Conservation (phyloP, 2,888 invertebrate genomes). For the Heliconius ethilla region DNA sequence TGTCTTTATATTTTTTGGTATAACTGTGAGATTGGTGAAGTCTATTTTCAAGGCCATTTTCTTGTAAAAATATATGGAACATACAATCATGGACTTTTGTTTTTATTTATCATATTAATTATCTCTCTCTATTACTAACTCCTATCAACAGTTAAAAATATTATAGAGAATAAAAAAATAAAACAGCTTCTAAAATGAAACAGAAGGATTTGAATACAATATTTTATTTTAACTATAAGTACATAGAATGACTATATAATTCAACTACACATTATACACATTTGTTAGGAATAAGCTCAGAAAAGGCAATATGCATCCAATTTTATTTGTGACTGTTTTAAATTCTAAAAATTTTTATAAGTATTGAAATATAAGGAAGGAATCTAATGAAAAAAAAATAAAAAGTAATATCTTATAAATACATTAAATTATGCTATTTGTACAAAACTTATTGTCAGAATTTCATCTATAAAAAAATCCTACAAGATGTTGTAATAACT, state of each 20-base stretch:
- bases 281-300: constrained; percentile 31
- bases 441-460: constrained; percentile 1
- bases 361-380: neutral
- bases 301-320: constrained; percentile 20
- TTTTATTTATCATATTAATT: constrained; percentile 19
- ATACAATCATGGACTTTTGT: constrained; percentile 53
- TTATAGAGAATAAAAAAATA: neutral
- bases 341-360: neutral
- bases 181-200: constrained; percentile 4
- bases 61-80: constrained; percentile 60
- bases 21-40: constrained; percentile 49
- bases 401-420: neutral
- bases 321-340: constrained; percentile 3
- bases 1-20: constrained; percentile 55
- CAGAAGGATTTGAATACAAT: constrained; percentile 4
- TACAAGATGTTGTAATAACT: no score
- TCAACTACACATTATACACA: constrained; percentile 4
- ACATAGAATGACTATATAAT: constrained; percentile 32
- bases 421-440: neutral
- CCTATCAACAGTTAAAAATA: no score
- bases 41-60: constrained; percentile 67
- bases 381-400: neutral
- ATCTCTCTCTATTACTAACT: neutral
- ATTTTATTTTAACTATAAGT: constrained; percentile 36
- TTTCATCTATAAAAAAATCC: neutral